Conservation (phyloP, 2,888 invertebrate genomes). For the Cosmorhoe ocellata region DNA sequence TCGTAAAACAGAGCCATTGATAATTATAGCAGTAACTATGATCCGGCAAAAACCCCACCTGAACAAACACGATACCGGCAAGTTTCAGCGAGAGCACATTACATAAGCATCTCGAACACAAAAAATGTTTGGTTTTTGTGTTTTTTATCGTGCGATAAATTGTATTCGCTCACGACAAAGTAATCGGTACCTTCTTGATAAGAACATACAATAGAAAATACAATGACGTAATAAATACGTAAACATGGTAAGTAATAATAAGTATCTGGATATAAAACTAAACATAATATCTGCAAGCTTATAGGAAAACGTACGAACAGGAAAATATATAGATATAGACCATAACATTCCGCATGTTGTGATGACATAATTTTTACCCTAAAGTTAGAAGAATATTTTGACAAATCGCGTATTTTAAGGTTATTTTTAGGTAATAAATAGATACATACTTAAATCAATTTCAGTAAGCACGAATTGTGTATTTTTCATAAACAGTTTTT, state of each 20-base stretch:
- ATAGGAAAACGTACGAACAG: constrained; percentile 15
- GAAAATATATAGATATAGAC: constrained; percentile 10
- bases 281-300: not conserved
- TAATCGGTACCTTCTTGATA: constrained; percentile 63
- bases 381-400: no score
- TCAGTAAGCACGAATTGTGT: no score
- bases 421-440: no score
- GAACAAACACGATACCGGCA: not conserved
- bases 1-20: constrained; percentile 31
- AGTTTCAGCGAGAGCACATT: constrained; percentile 41
- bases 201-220: constrained; percentile 5
- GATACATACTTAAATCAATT: not conserved
- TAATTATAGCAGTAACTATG: constrained; percentile 3
- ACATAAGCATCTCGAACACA: constrained; percentile 46
- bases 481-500: no score
- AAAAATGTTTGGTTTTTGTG: constrained; percentile 35
- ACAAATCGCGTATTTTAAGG: not conserved
- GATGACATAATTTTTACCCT: constrained; percentile 1
- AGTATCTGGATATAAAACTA: no score
- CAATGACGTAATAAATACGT: no score
- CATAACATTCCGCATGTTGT: not conserved
- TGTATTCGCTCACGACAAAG: constrained; percentile 63
- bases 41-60: not conserved
- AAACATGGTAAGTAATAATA: no score
- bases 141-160: constrained; percentile 64